Evolutionary conservation across 2,797 vertebrate genomes (phyloP).

Genomic region (Propithecus deckenii): DNA sequence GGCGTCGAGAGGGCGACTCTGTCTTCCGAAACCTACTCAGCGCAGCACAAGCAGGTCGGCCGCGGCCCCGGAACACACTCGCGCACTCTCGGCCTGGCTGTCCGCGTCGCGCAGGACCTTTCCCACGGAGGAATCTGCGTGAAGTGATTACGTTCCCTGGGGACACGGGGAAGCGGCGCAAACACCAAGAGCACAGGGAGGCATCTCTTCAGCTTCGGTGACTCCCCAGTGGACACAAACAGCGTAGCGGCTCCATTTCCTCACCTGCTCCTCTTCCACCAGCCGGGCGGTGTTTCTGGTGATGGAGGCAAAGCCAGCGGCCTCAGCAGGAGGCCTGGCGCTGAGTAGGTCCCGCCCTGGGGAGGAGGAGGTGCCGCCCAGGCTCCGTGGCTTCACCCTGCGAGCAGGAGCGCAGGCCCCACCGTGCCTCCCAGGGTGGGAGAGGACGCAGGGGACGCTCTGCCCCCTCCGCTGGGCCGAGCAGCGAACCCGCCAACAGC

Average conservation of each 20-base stretch:
- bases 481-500: background rate
- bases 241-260: fast-evolving
- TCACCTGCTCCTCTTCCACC: fast-evolving
- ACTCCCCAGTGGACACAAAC: too few species aligned
- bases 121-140: too few species aligned
- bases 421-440: background rate
- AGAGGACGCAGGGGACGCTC: background rate
- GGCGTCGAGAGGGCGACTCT: fast-evolving
- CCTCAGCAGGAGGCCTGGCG: background rate
- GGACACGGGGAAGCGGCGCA: too few species aligned
- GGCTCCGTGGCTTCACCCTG: background rate
- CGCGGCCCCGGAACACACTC: fast-evolving
- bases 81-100: fast-evolving
- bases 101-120: background rate
- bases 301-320: background rate
- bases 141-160: too few species aligned
- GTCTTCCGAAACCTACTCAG: fast-evolving
- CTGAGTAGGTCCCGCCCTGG: too few species aligned
- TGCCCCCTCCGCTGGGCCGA: fast-evolving
- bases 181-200: too few species aligned
- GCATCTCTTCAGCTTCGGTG: background rate
- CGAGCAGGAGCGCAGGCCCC: too few species aligned
- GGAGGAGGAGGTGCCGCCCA: too few species aligned
- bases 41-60: fast-evolving
- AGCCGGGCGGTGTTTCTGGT: fast-evolving